Percentiles rank a stretch among this genome's conserved stretches.
These are phyloP conservation scores for Willowsia nigromaculata DNA, from an alignment of 2,888 invertebrate genomes.

Conservation along the genomic window DNA sequence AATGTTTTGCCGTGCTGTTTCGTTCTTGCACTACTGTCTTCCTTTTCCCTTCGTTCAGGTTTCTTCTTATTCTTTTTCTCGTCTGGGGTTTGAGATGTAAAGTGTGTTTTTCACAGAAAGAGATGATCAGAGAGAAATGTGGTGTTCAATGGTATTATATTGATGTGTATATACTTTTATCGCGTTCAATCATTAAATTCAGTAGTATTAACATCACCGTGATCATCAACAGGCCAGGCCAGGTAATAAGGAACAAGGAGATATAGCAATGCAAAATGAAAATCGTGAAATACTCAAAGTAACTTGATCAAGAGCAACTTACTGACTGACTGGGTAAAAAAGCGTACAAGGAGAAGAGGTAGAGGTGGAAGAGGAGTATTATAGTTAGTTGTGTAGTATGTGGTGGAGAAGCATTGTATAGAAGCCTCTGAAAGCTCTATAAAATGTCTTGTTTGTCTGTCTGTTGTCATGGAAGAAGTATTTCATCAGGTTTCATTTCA, in stretches of 20 bases:
- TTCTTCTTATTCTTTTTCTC: not conserved
- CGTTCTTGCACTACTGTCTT: not conserved
- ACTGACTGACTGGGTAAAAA: constrained; percentile 68
- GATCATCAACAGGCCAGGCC: not conserved
- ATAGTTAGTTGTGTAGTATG: not conserved
- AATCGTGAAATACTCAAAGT: constrained; percentile 44
- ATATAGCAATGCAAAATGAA: not conserved
- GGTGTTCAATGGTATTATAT: not conserved
- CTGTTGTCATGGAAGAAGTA: too few species aligned
- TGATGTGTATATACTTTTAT: not conserved
- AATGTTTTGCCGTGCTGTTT: not conserved
- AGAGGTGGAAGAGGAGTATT: not conserved
- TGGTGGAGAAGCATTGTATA: too few species aligned
- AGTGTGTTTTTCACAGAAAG: not conserved
- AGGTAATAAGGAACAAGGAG: not conserved
- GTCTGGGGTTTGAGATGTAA: not conserved
- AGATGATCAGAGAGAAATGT: not conserved
- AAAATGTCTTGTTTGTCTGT: too few species aligned
- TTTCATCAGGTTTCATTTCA: too few species aligned
- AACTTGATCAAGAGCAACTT: constrained; percentile 64
- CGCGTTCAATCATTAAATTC: constrained; percentile 12
- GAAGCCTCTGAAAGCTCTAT: too few species aligned
- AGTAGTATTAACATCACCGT: not conserved
- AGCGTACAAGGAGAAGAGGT: constrained; percentile 19
- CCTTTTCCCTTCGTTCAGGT: not conserved